These are phyloP conservation scores for Bedellia somnulentella DNA, from an alignment of 2,888 invertebrate species.

Conservation along the genomic window DNA sequence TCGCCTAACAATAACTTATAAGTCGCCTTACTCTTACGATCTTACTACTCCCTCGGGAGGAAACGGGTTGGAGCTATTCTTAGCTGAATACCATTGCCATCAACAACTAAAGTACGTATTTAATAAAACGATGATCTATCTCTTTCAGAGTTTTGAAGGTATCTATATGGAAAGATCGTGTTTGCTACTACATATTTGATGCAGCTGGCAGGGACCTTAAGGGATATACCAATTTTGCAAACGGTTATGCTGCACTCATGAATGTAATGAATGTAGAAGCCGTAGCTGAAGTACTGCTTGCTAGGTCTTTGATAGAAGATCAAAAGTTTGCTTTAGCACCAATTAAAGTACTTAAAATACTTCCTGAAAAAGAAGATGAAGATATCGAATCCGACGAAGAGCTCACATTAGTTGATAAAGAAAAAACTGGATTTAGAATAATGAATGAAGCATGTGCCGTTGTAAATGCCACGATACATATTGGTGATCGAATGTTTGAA, in stretches of 20 bases:
- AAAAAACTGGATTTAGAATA: constrained; percentile 57
- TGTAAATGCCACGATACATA: constrained; percentile 59
- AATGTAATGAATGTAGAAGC: constrained; percentile 54
- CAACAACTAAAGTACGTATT: too few species aligned
- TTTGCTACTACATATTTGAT: constrained; percentile 66
- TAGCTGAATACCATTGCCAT: too few species aligned
- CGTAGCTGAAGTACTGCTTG: constrained; percentile 50
- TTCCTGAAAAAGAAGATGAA: constrained; percentile 37
- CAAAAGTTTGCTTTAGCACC: constrained; percentile 49
- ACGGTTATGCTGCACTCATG: constrained; percentile 59
- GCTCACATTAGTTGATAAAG: constrained; percentile 43
- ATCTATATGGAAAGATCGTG: constrained; percentile 61
- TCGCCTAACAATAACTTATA: too few species aligned
- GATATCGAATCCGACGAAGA: constrained; percentile 51
- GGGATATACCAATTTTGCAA: constrained; percentile 43
- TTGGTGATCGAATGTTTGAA: constrained; percentile 61
- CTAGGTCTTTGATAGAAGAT: constrained; percentile 44
- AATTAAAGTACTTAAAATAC: constrained; percentile 47
- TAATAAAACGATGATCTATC: too few species aligned
- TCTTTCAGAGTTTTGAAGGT: constrained; percentile 48
- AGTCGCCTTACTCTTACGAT: too few species aligned
- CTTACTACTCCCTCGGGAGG: too few species aligned
- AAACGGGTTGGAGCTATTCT: too few species aligned
- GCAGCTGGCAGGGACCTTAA: constrained; percentile 58
- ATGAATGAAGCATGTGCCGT: constrained; percentile 59